Evolutionary conservation across 2,797 vertebrate genomes (phyloP).

Genomic region (Hyperoplus immaculatus): DNA sequence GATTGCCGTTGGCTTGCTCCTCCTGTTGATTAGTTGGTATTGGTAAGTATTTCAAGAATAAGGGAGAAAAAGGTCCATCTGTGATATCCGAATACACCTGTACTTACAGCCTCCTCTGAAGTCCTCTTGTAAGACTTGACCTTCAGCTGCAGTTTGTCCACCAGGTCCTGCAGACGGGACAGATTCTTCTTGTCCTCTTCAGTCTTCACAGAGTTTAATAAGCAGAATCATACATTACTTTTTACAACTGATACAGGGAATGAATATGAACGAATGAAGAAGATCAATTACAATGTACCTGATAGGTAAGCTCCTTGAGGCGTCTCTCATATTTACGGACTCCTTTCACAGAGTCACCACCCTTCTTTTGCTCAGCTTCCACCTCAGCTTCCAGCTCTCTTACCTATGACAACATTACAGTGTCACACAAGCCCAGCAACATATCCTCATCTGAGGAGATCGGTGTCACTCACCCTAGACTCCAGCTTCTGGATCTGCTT

Average conservation of each 20-base stretch:
- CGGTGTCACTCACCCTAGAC: conserved; percentile 71
- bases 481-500: conserved; percentile 94
- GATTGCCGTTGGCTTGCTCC: conserved; percentile 87
- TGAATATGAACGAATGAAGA: neutral
- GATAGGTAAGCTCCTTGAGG: conserved; percentile 92
- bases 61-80: neutral
- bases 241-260: neutral
- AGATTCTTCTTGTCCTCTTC: conserved; percentile 85
- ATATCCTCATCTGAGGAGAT: neutral
- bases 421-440: neutral
- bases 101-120: conserved; percentile 78
- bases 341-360: conserved; percentile 88
- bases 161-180: conserved; percentile 80
- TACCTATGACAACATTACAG: conserved; percentile 78
- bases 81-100: neutral
- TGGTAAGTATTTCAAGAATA: neutral
- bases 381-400: conserved; percentile 91
- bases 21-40: conserved; percentile 70
- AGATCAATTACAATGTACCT: conserved; percentile 81
- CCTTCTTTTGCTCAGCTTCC: conserved; percentile 88
- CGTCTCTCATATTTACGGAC: conserved; percentile 91
- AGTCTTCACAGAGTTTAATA: conserved; percentile 57
- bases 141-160: conserved; percentile 83
- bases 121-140: conserved; percentile 81
- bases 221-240: neutral